Conservation (phyloP, 2,113 vertebrate genomes). For the sheep (Ovis aries) region ARS-UI_Ramb_v3.0 NC_056078.1:7746001-7746500, state of each 20-base stretch:
- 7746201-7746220: no score
- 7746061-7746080: no score
- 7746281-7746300: not conserved
- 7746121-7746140: no score
- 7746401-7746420: not conserved
- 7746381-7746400: no score
- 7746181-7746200: no score
- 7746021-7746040: no score
- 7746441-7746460: not conserved
- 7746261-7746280: not conserved
- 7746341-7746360: not conserved
- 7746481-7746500: not conserved
- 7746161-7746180: no score
- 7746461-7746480: not conserved
- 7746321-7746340: not conserved
- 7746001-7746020: no score
- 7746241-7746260: not conserved
- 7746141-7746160: no score
- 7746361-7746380: not conserved
- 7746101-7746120: no score
- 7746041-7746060: no score
- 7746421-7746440: not conserved
- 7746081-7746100: no score
- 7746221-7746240: not conserved
- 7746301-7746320: not conserved